These are phyloP conservation scores for Scytalopus superciliaris DNA, from an alignment of 2,113 vertebrate species.

Conservation along the genomic window DNA sequence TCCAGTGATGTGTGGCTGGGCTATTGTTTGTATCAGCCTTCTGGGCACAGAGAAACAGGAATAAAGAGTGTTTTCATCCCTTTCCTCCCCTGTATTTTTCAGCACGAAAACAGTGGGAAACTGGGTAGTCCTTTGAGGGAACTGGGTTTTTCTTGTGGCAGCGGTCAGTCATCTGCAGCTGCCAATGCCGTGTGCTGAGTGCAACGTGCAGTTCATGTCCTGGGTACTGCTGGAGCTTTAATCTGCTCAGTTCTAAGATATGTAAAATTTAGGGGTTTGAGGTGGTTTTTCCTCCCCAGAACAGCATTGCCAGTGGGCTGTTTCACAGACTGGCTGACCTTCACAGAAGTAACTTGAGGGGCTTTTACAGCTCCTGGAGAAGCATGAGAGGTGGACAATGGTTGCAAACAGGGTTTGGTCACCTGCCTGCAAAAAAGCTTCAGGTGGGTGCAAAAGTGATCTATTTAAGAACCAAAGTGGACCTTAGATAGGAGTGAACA, in stretches of 20 bases:
- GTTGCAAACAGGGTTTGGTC: not conserved
- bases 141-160: not conserved
- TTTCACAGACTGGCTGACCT: not conserved
- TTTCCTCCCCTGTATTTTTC: not conserved
- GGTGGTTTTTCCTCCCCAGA: not conserved
- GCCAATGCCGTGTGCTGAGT: not conserved
- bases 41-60: not conserved
- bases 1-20: not conserved
- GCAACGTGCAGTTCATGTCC: not conserved
- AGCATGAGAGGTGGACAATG: not conserved
- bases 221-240: not conserved
- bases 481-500: not conserved
- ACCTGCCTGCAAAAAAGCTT: not conserved
- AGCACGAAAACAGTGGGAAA: not conserved
- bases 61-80: not conserved
- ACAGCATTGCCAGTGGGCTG: not conserved
- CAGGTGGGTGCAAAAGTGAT: not conserved
- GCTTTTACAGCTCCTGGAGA: not conserved
- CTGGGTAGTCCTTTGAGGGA: not conserved
- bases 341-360: not conserved
- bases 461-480: not conserved
- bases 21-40: not conserved
- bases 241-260: not conserved
- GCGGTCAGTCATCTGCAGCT: not conserved
- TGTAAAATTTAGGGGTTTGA: accelerated